Conservation (phyloP, 2,113 vertebrate genomes). For the Carettochelys insculpta region DNA sequence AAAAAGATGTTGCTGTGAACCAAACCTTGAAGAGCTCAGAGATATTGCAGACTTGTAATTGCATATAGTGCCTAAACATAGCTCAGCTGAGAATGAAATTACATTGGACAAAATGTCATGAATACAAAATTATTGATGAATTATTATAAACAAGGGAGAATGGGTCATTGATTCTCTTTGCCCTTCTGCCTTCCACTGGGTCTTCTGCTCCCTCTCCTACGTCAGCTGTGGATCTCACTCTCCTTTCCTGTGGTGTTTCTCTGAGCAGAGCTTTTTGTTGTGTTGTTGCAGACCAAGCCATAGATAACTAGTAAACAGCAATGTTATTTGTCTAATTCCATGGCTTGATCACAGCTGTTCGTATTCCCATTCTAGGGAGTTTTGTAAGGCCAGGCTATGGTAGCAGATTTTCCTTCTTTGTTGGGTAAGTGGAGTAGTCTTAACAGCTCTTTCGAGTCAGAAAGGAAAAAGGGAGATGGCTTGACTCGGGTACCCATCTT, state of each 20-base stretch:
- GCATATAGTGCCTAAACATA: neutral
- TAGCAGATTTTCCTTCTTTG: neutral
- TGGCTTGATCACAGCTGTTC: neutral
- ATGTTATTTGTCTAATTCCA: neutral
- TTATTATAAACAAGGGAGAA: fast-evolving
- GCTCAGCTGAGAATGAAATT: neutral
- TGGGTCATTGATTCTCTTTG: fast-evolving
- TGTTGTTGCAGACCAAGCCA: neutral
- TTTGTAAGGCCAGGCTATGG: neutral
- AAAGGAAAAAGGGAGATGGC: neutral
- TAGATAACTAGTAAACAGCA: neutral
- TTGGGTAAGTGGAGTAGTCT: neutral
- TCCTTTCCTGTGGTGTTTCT: neutral
- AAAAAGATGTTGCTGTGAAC: neutral
- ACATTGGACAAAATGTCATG: neutral
- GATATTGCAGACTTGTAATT: neutral
- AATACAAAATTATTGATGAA: neutral
- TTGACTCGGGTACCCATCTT: neutral
- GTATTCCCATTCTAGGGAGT: neutral
- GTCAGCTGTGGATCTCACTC: neutral
- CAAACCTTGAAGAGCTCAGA: neutral
- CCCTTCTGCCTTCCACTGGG: neutral
- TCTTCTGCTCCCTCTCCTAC: neutral
- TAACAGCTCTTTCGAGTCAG: neutral
- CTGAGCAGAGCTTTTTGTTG: neutral